Conservation (phyloP, 2,888 invertebrate genomes). For the Omphaloscelis lunosa region DNA sequence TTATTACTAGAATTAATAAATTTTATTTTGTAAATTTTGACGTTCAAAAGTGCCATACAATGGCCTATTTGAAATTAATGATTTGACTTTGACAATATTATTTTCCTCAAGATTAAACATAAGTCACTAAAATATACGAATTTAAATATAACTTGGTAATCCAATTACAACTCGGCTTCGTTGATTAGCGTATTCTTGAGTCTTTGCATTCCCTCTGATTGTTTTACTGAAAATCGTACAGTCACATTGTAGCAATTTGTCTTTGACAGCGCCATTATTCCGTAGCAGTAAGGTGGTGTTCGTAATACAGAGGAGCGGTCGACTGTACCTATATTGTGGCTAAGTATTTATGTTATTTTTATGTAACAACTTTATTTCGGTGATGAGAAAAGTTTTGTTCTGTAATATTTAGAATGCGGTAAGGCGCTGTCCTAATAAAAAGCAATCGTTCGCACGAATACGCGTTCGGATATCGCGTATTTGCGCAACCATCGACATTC, state of each 20-base stretch:
- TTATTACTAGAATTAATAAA: too few species aligned
- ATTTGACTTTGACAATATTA: too few species aligned
- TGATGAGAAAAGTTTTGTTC: conserved; percentile 31
- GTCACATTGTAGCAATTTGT: background rate
- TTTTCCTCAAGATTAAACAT: conserved; percentile 47
- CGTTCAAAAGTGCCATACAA: too few species aligned
- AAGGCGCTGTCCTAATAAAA: background rate
- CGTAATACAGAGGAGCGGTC: background rate
- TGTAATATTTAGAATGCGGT: background rate
- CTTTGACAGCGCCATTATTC: background rate
- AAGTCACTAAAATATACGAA: conserved; percentile 44
- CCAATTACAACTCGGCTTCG: conserved; percentile 45
- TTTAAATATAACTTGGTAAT: conserved; percentile 44
- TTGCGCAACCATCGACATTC: background rate
- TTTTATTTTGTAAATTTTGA: too few species aligned
- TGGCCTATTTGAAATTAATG: too few species aligned
- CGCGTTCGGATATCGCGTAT: too few species aligned
- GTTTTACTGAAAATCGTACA: conserved; percentile 17
- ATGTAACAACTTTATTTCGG: conserved; percentile 1
- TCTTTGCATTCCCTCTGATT: conserved; percentile 37
- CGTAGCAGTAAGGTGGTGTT: background rate
- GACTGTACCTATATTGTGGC: conserved; percentile 14
- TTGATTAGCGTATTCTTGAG: conserved; percentile 57
- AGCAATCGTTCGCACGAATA: too few species aligned
- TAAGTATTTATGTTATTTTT: conserved; percentile 29